phyloP scores from a whole-genome alignment of 2,797 vertebrate genomes.

The Sphenodon punctatus region DNA sequence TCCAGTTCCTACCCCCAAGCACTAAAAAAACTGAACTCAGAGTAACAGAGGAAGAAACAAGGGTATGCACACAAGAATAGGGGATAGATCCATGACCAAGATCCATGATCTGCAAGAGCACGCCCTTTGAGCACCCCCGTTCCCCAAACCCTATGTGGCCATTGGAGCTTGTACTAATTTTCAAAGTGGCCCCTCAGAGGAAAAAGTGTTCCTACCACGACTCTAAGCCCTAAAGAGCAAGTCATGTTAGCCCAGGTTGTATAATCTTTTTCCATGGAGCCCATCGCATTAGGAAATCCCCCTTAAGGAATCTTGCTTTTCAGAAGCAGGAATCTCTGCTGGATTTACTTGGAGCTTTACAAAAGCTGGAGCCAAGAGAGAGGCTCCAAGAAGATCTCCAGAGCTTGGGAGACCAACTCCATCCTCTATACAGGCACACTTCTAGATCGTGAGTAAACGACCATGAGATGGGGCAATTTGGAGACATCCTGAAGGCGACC shows the following conservation, averaged over 20 bases:
- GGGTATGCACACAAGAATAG: too few species aligned
- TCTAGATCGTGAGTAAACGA: too few species aligned
- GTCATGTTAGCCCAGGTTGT: not conserved
- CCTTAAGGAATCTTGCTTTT: not conserved
- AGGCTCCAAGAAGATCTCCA: not conserved
- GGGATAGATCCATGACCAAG: too few species aligned
- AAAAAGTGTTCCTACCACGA: too few species aligned
- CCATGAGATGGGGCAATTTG: not conserved
- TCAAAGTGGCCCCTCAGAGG: too few species aligned
- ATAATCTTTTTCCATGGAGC: not conserved
- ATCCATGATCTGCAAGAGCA: too few species aligned
- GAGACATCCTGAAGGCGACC: not conserved
- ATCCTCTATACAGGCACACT: not conserved
- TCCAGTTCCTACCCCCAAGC: too few species aligned
- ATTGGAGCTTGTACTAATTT: too few species aligned
- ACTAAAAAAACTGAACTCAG: too few species aligned
- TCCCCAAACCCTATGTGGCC: too few species aligned
- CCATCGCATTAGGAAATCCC: not conserved
- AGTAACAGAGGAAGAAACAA: too few species aligned
- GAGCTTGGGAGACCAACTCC: not conserved
- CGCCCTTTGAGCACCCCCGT: too few species aligned
- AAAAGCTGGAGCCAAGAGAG: not conserved
- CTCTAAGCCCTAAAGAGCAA: not conserved
- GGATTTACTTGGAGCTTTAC: not conserved
- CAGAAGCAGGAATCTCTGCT: not conserved